These are phyloP conservation scores for Chelonia mydas DNA, from an alignment of 2,797 vertebrate genomes.

Conservation along the genomic window DNA sequence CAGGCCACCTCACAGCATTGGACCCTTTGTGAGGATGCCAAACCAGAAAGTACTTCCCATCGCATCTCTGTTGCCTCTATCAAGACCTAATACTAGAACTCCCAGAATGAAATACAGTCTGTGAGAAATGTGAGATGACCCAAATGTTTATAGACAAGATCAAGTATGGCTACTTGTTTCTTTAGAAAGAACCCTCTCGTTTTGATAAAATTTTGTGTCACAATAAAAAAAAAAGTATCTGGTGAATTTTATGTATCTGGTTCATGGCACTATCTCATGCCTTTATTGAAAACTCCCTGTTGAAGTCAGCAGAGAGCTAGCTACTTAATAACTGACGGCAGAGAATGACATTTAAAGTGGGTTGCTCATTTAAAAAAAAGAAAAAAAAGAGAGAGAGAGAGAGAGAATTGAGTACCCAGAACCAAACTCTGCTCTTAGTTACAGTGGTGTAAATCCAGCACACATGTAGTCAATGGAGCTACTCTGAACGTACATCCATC, in stretches of 20 bases:
- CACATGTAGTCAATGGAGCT: background rate
- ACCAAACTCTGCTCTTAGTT: background rate
- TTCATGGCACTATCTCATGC: background rate
- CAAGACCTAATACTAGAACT: background rate
- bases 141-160: rapidly evolving
- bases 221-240: background rate
- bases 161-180: background rate
- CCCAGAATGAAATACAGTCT: rapidly evolving
- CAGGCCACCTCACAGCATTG: background rate
- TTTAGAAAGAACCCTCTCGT: background rate
- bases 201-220: background rate
- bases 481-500: background rate
- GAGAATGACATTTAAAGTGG: background rate
- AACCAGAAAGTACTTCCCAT: background rate
- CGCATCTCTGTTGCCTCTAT: rapidly evolving
- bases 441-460: constrained; percentile 37
- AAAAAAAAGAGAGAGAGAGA: too few species aligned
- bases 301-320: background rate
- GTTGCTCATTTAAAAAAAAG: background rate
- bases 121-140: background rate
- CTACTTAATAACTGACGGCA: background rate
- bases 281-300: rapidly evolving
- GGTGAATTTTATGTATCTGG: rapidly evolving
- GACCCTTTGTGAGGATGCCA: background rate
- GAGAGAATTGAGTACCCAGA: background rate